Evolutionary conservation across 2,113 vertebrate genomes (phyloP).

Genomic region (Cavia aperea): DNA sequence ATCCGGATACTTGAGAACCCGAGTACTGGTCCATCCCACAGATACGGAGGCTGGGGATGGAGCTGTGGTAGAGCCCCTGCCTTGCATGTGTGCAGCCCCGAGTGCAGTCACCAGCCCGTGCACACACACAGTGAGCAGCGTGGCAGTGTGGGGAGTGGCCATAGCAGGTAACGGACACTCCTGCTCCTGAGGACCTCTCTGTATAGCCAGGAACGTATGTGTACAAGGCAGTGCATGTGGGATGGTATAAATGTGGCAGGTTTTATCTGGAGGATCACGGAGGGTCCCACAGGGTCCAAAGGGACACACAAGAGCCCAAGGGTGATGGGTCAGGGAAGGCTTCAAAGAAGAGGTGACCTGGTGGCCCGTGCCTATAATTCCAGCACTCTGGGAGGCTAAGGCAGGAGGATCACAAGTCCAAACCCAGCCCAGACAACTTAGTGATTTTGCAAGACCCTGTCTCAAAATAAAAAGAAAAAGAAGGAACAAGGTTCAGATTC

Average conservation of each 20-base stretch:
- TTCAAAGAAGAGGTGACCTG: constrained; percentile 3
- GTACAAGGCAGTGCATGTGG: neutral
- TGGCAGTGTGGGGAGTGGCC: neutral
- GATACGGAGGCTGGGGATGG: neutral
- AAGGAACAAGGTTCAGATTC: neutral
- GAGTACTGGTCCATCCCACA: neutral
- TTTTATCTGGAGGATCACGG: neutral
- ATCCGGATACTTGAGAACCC: neutral
- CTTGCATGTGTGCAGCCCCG: neutral
- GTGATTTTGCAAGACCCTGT: neutral
- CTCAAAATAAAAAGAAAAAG: neutral
- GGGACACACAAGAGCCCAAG: neutral
- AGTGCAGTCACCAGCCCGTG: neutral
- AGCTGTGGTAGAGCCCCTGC: neutral
- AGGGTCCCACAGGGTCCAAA: neutral
- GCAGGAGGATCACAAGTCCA: neutral
- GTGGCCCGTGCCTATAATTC: neutral
- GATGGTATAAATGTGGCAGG: neutral
- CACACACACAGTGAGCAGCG: neutral
- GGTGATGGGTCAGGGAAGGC: neutral
- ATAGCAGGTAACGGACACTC: neutral
- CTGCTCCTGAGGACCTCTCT: neutral
- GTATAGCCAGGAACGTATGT: neutral
- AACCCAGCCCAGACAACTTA: neutral
- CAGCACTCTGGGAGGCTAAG: neutral